A percentile compares a stretch with the other conserved stretches of the same genome.
phyloP scores from a whole-genome alignment of 2,888 invertebrate genomes.

The Agonopterix alstromeriana region DNA sequence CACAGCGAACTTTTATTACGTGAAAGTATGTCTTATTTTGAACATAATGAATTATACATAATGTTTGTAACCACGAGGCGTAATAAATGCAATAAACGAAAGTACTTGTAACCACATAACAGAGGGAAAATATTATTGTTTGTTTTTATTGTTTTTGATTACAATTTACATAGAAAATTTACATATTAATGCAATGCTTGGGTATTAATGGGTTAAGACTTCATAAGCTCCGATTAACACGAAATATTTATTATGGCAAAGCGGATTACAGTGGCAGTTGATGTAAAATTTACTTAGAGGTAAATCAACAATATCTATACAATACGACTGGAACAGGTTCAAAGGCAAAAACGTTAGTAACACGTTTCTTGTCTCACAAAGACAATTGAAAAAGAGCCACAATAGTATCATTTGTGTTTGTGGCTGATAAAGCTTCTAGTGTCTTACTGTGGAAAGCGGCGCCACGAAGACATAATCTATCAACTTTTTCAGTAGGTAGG shows the following conservation, averaged over 20 bases:
- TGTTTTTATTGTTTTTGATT: not conserved
- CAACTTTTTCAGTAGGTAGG: constrained; percentile 42
- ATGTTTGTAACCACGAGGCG: constrained; percentile 23
- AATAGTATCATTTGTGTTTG: not conserved
- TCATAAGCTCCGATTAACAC: too few relatives aligned
- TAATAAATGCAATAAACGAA: constrained; percentile 39
- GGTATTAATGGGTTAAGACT: too few relatives aligned
- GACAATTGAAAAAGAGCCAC: not conserved
- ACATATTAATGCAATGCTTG: too few relatives aligned
- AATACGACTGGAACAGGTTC: too few relatives aligned
- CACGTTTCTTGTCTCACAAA: not conserved
- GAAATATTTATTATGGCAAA: too few relatives aligned
- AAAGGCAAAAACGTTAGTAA: not conserved
- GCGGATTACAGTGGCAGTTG: too few relatives aligned
- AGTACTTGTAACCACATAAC: constrained; percentile 16
- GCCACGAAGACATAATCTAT: constrained; percentile 29
- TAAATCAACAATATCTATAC: too few relatives aligned
- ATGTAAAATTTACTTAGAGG: too few relatives aligned
- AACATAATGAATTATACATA: constrained; percentile 27
- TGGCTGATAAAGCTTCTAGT: constrained; percentile 8
- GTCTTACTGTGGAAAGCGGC: constrained; percentile 40
- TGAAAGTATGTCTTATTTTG: not conserved
- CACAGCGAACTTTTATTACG: not conserved
- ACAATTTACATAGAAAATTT: too few relatives aligned
- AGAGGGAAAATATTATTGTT: constrained; percentile 1